Percentiles rank a stretch among this genome's conserved stretches.
Evolutionary conservation across 2,113 vertebrate species (phyloP).

Genomic region (Corythoichthys haematopterus): DNA sequence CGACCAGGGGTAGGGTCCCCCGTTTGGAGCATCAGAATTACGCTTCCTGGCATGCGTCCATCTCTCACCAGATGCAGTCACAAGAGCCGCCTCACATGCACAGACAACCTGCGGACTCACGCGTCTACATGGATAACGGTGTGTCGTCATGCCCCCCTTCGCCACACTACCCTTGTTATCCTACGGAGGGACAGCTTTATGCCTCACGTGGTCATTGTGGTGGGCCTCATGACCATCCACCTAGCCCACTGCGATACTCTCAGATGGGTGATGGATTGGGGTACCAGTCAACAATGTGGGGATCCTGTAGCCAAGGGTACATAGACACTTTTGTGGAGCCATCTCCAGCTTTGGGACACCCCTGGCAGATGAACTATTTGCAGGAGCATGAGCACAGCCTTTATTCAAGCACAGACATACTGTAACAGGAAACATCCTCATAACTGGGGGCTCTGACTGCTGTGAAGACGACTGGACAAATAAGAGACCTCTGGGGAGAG

Average conservation of each 20-base stretch:
- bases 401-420: slow-evolving; percentile 45
- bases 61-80: slow-evolving; percentile 53
- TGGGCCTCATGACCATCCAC: slow-evolving; percentile 36
- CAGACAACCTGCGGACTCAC: slow-evolving; percentile 39
- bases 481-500: slow-evolving; percentile 20
- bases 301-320: slow-evolving; percentile 59
- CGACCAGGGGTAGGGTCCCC: slow-evolving; percentile 28
- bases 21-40: slow-evolving; percentile 54
- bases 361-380: slow-evolving; percentile 63
- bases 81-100: slow-evolving; percentile 42
- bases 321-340: slow-evolving; percentile 60
- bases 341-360: slow-evolving; percentile 42
- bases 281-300: slow-evolving; percentile 55
- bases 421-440: slow-evolving; percentile 13
- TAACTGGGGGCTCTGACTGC: slow-evolving; percentile 14
- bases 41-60: slow-evolving; percentile 53
- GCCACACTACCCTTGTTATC: slow-evolving; percentile 65
- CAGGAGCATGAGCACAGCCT: slow-evolving; percentile 52
- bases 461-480: slow-evolving; percentile 2
- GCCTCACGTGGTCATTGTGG: slow-evolving; percentile 52
- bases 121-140: slow-evolving; percentile 47
- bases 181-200: slow-evolving; percentile 54
- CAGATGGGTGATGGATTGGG: slow-evolving; percentile 53
- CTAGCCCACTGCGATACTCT: slow-evolving; percentile 54
- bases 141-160: slow-evolving; percentile 57